Percentiles rank a stretch among this genome's conserved stretches.
Evolutionary conservation across 2,113 vertebrate species (phyloP).

Genomic region (Donacobius atricapilla): DNA sequence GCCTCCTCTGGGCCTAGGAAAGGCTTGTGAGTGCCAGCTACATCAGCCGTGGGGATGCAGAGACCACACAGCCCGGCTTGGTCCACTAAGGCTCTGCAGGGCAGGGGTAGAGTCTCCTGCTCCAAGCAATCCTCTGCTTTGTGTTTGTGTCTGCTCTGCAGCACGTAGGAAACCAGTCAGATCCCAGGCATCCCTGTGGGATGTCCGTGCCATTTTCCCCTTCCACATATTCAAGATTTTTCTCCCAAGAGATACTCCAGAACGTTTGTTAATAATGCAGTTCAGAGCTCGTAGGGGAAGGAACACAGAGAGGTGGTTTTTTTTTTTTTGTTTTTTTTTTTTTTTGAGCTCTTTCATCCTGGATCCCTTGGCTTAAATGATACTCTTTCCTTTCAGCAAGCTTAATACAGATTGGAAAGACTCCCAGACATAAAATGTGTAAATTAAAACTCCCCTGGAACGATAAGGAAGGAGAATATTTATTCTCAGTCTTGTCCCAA

Average conservation of each 20-base stretch:
- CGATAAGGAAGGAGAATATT: neutral
- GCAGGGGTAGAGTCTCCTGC: neutral
- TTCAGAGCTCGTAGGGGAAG: neutral
- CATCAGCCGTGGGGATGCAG: neutral
- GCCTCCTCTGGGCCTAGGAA: neutral
- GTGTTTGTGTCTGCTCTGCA: neutral
- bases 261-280: neutral
- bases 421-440: neutral
- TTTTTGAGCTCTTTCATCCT: neutral
- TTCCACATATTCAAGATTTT: neutral
- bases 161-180: neutral
- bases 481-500: neutral
- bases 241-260: neutral
- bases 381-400: neutral
- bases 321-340: neutral
- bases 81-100: neutral
- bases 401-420: neutral
- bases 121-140: neutral
- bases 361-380: neutral
- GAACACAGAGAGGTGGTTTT: neutral
- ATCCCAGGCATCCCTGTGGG: neutral
- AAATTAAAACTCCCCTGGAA: neutral
- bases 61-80: neutral
- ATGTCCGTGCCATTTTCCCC: neutral
- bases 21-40: rapidly evolving